These are phyloP conservation scores for Pseudomyrmex concolor DNA, from an alignment of 1,140 invertebrate genomes.

Conservation along the genomic window DNA sequence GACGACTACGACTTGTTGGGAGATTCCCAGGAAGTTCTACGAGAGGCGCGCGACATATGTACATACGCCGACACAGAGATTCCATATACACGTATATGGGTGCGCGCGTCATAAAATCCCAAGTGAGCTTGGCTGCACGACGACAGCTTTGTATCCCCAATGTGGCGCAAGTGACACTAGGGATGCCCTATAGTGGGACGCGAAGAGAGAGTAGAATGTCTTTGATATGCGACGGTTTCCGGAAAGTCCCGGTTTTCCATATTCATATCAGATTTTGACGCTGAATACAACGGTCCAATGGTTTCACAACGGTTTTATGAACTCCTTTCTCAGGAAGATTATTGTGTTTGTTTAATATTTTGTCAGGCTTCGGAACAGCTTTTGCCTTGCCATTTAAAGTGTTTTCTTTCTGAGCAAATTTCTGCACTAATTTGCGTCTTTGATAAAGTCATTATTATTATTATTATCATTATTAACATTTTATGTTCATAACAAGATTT, in stretches of 20 bases:
- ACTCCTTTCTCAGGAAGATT: too few relatives aligned
- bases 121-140: conserved; percentile 39
- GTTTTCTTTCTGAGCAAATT: too few relatives aligned
- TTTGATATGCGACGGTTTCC: conserved; percentile 29
- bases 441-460: too few relatives aligned
- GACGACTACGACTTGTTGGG: neutral
- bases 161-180: conserved; percentile 16
- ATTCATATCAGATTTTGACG: conserved; percentile 35
- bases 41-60: neutral
- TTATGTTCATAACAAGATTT: too few relatives aligned
- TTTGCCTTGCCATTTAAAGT: too few relatives aligned
- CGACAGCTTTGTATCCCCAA: conserved; percentile 50
- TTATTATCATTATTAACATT: too few relatives aligned
- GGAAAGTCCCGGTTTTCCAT: neutral
- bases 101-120: conserved; percentile 54
- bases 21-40: conserved; percentile 3
- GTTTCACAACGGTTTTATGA: too few relatives aligned
- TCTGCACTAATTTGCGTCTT: too few relatives aligned
- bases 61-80: conserved; percentile 24
- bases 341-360: too few relatives aligned
- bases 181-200: conserved; percentile 31
- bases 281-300: conserved; percentile 5
- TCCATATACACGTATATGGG: conserved; percentile 20
- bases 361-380: too few relatives aligned
- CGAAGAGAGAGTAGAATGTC: conserved; percentile 22